phyloP scores from a whole-genome alignment of 92 coral and sea anemone genomes.

The Porites rus region DNA sequence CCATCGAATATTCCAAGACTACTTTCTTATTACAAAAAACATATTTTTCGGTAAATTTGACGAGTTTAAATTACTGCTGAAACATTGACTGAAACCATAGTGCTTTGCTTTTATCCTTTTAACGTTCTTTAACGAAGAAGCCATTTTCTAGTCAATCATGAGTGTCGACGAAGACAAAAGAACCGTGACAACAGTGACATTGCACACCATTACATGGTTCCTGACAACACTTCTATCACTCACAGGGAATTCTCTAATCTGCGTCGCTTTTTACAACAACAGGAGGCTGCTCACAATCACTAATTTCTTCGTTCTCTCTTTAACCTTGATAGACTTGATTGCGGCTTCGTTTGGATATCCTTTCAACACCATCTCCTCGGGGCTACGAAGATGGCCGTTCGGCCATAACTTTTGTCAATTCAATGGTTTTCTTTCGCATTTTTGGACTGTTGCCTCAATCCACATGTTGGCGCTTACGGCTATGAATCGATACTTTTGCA shows the following conservation, averaged over 20 bases:
- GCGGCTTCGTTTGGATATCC: neutral
- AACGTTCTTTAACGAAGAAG: too few species aligned
- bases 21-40: too few species aligned
- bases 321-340: neutral
- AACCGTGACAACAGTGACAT: neutral
- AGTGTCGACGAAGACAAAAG: neutral
- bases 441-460: neutral
- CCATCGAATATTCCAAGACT: too few species aligned
- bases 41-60: too few species aligned
- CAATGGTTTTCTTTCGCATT: neutral
- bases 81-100: too few species aligned
- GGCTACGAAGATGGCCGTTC: neutral
- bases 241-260: neutral
- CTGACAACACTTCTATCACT: neutral
- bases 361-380: neutral
- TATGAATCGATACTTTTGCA: slow-evolving; percentile 6
- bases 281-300: neutral
- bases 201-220: neutral
- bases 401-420: slow-evolving; percentile 4
- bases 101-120: too few species aligned
- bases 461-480: neutral
- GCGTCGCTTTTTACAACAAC: neutral
- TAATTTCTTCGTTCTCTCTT: neutral
- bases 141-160: neutral
- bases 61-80: too few species aligned